A percentile compares a stretch with the other conserved stretches of the same genome.
Evolutionary conservation across 1,140 invertebrate genomes (phyloP).

Genomic region (Cydia pomonella): DNA sequence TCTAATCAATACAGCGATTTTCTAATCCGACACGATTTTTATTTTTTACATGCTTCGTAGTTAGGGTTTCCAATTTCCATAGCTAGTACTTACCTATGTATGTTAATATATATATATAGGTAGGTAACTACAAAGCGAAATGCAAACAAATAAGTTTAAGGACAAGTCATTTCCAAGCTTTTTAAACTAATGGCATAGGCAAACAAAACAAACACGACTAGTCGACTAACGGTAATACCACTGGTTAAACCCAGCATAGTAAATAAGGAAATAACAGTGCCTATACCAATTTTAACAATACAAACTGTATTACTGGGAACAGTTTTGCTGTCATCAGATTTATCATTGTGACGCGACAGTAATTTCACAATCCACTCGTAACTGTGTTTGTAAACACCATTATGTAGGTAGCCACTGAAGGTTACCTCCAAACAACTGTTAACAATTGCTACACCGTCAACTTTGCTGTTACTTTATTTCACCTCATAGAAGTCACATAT

Average conservation of each 20-base stretch:
- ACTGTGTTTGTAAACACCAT: constrained; percentile 27
- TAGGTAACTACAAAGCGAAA: too few relatives aligned
- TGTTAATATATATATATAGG: too few relatives aligned
- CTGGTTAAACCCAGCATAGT: neutral
- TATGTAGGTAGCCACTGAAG: neutral
- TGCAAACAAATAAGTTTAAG: neutral
- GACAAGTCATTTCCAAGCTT: neutral
- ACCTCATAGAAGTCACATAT: neutral
- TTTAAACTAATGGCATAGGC: neutral
- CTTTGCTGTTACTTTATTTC: neutral
- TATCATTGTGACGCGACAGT: constrained; percentile 21
- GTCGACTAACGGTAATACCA: neutral
- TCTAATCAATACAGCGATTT: too few relatives aligned
- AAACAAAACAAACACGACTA: neutral
- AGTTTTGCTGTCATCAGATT: neutral
- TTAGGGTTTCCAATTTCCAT: too few relatives aligned
- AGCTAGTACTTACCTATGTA: too few relatives aligned
- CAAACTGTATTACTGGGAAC: neutral
- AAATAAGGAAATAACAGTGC: constrained; percentile 5
- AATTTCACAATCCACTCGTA: constrained; percentile 25
- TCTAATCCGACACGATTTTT: too few relatives aligned
- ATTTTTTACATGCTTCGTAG: too few relatives aligned
- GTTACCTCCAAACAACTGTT: constrained; percentile 16
- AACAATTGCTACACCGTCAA: neutral
- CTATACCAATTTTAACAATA: neutral